These are phyloP conservation scores for Drosophila infuscata DNA, from an alignment of 2,888 invertebrate genomes.

Conservation along the genomic window DNA sequence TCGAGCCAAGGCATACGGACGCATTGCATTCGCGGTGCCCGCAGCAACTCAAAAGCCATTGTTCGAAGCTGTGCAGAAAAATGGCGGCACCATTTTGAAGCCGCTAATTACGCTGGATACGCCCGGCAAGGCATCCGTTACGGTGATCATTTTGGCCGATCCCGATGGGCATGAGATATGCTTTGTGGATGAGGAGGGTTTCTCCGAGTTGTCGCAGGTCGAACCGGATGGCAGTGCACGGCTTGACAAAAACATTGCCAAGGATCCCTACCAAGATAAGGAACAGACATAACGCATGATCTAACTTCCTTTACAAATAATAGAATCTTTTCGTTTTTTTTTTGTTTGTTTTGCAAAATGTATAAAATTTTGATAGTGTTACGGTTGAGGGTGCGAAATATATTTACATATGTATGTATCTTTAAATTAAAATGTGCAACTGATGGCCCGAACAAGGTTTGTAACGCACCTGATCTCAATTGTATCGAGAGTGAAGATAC, in stretches of 20 bases:
- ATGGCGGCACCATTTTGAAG: conserved; percentile 92
- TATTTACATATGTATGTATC: not conserved
- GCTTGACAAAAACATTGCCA: conserved; percentile 90
- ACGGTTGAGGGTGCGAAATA: conserved; percentile 9
- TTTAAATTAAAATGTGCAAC: not conserved
- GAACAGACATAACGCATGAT: not conserved
- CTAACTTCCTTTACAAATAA: not conserved
- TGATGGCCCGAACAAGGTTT: not conserved
- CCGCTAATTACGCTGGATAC: conserved; percentile 97
- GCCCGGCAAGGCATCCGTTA: conserved; percentile 98
- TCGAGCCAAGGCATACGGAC: conserved; percentile 95
- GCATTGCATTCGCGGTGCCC: conserved; percentile 97
- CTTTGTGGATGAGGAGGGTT: conserved; percentile 98
- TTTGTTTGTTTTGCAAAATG: not conserved
- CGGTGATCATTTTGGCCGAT: conserved; percentile 98
- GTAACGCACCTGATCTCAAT: not conserved
- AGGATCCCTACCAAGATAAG: conserved; percentile 84
- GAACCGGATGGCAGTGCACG: conserved; percentile 93
- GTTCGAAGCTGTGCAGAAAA: conserved; percentile 90
- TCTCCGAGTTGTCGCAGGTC: conserved; percentile 93
- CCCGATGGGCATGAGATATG: conserved; percentile 99
- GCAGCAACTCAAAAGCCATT: conserved; percentile 91
- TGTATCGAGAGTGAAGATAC: not conserved
- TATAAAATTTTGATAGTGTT: not conserved
- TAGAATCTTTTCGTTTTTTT: not conserved